Conservation (phyloP, 2,113 vertebrate genomes). For the Tragelaphus scriptus region DNA sequence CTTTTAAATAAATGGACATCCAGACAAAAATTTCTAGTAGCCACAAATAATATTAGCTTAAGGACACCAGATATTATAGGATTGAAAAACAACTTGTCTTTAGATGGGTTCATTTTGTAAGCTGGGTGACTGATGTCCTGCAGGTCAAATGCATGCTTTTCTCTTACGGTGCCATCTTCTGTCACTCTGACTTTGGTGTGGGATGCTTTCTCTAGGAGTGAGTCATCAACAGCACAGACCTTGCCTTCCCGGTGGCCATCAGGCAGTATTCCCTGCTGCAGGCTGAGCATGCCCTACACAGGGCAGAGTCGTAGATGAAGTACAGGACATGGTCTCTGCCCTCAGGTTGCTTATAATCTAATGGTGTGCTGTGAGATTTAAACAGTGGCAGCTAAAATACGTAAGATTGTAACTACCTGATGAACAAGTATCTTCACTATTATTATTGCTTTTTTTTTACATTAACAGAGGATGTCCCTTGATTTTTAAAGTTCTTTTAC, state of each 20-base stretch:
- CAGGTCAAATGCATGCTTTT: not conserved
- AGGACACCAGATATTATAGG: not conserved
- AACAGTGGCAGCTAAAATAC: not conserved
- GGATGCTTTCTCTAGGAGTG: not conserved
- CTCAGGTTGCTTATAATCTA: not conserved
- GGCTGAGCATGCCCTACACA: not conserved
- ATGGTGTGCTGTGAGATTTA: not conserved
- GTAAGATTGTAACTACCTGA: not conserved
- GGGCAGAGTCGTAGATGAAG: not conserved
- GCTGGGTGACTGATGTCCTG: not conserved
- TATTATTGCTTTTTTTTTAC: not conserved
- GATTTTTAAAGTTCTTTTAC: conserved; percentile 2
- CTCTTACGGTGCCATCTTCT: not conserved
- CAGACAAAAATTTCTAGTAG: not conserved
- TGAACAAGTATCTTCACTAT: not conserved
- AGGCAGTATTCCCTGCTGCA: not conserved
- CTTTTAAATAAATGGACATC: not conserved
- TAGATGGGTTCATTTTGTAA: not conserved
- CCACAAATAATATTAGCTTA: not conserved
- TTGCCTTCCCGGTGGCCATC: not conserved
- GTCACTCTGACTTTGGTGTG: not conserved
- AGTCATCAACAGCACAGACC: not conserved
- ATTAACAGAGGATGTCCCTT: not conserved
- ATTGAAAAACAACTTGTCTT: not conserved
- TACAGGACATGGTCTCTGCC: not conserved